Base-by-base conservation (phyloP, 2,113 vertebrate genomes). In the Nothoprocta pentlandii region DNA sequence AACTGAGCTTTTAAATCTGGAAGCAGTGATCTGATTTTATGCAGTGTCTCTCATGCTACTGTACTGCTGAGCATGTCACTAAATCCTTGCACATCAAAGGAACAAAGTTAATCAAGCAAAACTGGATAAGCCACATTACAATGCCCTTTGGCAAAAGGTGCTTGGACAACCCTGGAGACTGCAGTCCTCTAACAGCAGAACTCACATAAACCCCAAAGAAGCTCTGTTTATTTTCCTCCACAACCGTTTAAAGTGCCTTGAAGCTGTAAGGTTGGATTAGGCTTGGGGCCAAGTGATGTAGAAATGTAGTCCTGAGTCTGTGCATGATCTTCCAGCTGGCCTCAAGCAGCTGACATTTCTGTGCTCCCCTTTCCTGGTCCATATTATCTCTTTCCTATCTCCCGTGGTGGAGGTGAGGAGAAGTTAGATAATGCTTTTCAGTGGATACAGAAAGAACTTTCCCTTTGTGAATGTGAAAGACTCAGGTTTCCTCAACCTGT, bases 11-110 rank as follows among this genome's bases (percentile, higher is more conserved):
- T 95, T 94, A 95, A 95, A 95, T 90, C 82, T 86, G 92, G 66
- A 93, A 89, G 83, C 53, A 93, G 76, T 89, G 90, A 95, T 94
- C 92, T 94, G 93, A 95, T 95, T 97, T 96, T 95, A 90, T 95
- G 92, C 88, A 95, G 84, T 19, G 75, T 91, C 83, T 95, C 85
- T 97, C 85, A 76, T 89, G 92, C 90, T 92, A 79, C 64, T 0
- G 41, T 90, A 86, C 88, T 90, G 53, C 85, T 80, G 84, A 94
- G 96, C 92, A 81, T 88, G 94, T 86, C 90, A 81, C 92, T 97
- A 97, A 96, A 96, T 93, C 93, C 92, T 95, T 84, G 85, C 90
- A 95, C 92, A 95, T 96, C 95, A 97, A 95, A 96, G 94, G 93
- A 95, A 81, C 53, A 54, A 91, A 95, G 85, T 95, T 94, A 95